Evolutionary conservation across 2,797 vertebrate genomes (phyloP), one percentile per base, ranked within the genome.

Genomic region (Halcyon badia): DNA sequence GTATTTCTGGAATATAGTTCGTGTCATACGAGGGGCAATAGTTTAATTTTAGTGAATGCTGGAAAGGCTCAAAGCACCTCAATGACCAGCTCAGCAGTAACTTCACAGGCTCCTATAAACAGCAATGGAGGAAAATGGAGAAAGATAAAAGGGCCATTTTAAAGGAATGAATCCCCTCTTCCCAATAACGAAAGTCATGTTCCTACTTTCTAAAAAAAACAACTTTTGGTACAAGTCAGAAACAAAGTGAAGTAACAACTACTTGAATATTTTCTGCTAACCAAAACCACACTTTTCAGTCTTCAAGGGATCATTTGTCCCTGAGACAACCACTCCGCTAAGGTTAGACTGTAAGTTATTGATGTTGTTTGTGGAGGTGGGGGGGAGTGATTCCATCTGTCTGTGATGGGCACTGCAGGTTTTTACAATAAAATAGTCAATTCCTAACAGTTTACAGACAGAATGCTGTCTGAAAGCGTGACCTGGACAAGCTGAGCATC

Each of bases 281-380:
- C 94, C 61, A 95, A 95, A 95, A 88, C 89, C 92, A 95, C 91
- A 83, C 91, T 95, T 90, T n/a, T 20, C 73, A 71, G 84, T 76
- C 84, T 97, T 96, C 73, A 65, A 94, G 91, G 76, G 82, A 92
- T 76, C 90, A 81, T 97, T 90, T 96, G 91, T 96, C 65, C 95
- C 78, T 0, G 18, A 92, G 79, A 96, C 82, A 84, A 72, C 30
- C 84, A 66, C 80, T 76, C 85, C 51, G 35, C 85, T 62, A 66
- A 64, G 70, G 92, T 83, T 26, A 71, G 77, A 68, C 85, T 70
- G 1, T 37, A 90, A 71, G 88, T 90, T 94, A 96, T 89, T 85
- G 86, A 89, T 75, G 77, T 75, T 91, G 91, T 94, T 96, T 94
- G 95, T 83, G 84, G 94, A 92, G 85, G 79, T 80, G 75, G 92